phyloP scores from a whole-genome alignment of 1,140 invertebrate species.

The Neocloeon triangulifer region DNA sequence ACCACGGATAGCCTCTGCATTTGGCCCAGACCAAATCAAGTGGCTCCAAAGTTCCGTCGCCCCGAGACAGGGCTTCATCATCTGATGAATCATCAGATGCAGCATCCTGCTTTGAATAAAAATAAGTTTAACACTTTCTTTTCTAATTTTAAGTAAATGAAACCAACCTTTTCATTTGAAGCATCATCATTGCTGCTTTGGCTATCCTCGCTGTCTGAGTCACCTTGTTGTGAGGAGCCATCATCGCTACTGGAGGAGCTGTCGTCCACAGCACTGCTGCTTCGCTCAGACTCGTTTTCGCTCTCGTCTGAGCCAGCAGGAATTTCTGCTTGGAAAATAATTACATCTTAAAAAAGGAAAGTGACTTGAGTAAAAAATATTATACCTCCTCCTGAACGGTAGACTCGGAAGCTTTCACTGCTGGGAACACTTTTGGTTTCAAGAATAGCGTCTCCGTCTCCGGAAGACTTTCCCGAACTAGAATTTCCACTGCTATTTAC shows the following conservation, averaged over 20 bases:
- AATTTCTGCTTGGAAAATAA: constrained; percentile 9
- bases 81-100: constrained; percentile 9
- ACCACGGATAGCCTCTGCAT: constrained; percentile 90
- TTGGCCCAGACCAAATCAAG: constrained; percentile 92
- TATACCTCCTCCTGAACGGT: constrained; percentile 19
- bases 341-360: background rate
- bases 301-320: constrained; percentile 13
- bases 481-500: background rate
- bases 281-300: constrained; percentile 5
- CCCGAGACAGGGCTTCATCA: constrained; percentile 8
- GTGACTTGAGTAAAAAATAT: background rate
- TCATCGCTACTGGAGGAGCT: constrained; percentile 1
- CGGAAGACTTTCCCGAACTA: background rate
- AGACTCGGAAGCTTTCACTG: constrained; percentile 31
- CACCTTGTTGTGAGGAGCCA: constrained; percentile 3
- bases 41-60: constrained; percentile 30
- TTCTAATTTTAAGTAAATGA: no score
- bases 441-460: background rate
- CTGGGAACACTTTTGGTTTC: constrained; percentile 6
- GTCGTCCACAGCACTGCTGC: background rate
- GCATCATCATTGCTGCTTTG: constrained; percentile 12
- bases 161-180: constrained; percentile 11
- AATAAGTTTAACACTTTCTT: no score
- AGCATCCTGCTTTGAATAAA: constrained; percentile 4
- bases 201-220: constrained; percentile 4